Conservation (phyloP, 23 tunicate genomes). For the Halocynthia aurantium region DNA sequence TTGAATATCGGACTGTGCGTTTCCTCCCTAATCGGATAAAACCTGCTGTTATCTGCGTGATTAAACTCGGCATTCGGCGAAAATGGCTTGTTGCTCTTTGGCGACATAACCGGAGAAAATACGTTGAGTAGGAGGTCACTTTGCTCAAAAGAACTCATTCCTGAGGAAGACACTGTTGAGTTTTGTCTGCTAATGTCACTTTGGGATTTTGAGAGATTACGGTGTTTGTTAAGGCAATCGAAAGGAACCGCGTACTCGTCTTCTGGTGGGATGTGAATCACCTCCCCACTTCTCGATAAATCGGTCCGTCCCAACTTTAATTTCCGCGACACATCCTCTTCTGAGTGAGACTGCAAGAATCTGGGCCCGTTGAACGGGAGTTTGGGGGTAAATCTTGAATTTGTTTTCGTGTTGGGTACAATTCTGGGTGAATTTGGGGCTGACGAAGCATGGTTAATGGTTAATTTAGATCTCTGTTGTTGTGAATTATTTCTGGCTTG, state of each 20-base stretch:
- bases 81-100: not conserved
- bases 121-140: not conserved
- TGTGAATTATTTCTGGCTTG: not conserved
- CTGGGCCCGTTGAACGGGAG: not conserved
- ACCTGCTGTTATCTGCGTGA: not conserved
- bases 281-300: conserved; percentile 10
- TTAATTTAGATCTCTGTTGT: not conserved
- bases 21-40: not conserved
- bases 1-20: not conserved
- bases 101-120: not conserved
- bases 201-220: not conserved
- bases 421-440: not conserved
- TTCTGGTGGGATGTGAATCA: conserved; percentile 15
- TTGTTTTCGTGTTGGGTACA: not conserved
- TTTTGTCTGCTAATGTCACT: not conserved
- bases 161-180: not conserved
- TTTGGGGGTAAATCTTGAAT: not conserved
- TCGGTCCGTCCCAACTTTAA: not conserved
- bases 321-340: not conserved
- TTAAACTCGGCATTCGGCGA: not conserved
- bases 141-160: not conserved
- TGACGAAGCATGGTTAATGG: not conserved
- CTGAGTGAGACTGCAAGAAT: not conserved
- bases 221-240: not conserved
- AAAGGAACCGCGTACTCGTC: conserved; percentile 10